These are phyloP conservation scores for Drosophila incognita DNA, from an alignment of 2,888 invertebrate genomes.

Conservation along the genomic window DNA sequence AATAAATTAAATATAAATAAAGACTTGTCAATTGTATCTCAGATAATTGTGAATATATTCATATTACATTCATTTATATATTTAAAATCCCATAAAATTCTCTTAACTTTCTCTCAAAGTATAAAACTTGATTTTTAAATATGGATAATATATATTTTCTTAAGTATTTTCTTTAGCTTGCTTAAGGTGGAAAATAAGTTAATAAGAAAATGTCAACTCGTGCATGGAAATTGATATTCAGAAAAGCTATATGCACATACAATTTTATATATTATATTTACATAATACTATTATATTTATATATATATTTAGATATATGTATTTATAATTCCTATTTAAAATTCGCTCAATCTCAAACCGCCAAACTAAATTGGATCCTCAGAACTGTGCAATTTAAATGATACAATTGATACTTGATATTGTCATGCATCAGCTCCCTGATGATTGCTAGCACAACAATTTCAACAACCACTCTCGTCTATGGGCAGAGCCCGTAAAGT, in stretches of 20 bases:
- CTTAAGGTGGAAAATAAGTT: not conserved
- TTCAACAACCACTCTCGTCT: conserved; percentile 35
- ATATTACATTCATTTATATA: not conserved
- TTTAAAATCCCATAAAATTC: not conserved
- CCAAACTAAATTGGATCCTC: not conserved
- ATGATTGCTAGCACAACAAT: conserved; percentile 3
- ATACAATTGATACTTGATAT: not conserved
- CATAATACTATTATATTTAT: not conserved
- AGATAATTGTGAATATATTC: not conserved
- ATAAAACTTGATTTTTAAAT: not conserved
- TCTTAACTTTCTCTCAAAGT: not conserved
- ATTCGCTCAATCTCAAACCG: not conserved
- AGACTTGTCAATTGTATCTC: not conserved
- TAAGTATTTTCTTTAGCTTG: not conserved
- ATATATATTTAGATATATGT: not conserved
- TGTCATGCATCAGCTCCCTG: conserved; percentile 6
- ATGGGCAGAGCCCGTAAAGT: conserved; percentile 15
- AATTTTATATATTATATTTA: not conserved
- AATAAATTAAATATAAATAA: not conserved
- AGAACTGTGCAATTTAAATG: not conserved
- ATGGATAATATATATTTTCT: not conserved
- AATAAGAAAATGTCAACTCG: not conserved
- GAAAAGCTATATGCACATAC: not conserved
- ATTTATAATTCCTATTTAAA: not conserved
- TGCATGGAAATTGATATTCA: not conserved